Evolutionary conservation across 37 sponge, comb jelly and placozoan species (phyloP), one percentile per base, ranked within the genome.

Genomic region (Aphrocallistes beatrix): DNA sequence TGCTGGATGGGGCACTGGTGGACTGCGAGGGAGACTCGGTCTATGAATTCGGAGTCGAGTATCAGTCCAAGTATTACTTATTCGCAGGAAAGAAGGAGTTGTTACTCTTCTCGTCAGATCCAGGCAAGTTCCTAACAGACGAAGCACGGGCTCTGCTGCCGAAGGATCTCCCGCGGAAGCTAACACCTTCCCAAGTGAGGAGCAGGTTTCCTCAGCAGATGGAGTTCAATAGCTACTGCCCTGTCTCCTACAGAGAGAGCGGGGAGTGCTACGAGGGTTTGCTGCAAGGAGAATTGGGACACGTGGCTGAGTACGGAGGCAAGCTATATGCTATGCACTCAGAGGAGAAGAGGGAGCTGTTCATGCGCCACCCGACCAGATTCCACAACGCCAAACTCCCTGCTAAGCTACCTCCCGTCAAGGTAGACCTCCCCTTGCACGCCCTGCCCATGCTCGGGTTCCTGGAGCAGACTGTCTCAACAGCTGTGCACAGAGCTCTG

Each of bases 391-490:
- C 84, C 13, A 82, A 21, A 0, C 85, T 95, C 0, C 98, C 98
- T 16, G 51, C 85, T 3, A 97, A 97, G 84, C 91, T 97, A 0
- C 98, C 98, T 45, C 98, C 98, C 37, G 40, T 91, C 1, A 88
- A 89, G 37, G 87, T 91, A 48, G 83, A 88, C 49, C 34, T 90
- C 37, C 83, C 89, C 30, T 83, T 94, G 21, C 87, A 84, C 30
- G 38, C 88, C 21, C 89, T 97, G 0, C 95, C 95, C 23, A 97
- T 97, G 89, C 89, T 97, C 8, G 98, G 98, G 83, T 97, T 93
- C 88, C 50, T 97, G 88, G 98, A 97, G 81, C 98, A 97, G 85
- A 87, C 91, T 6, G 93, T 92, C 6, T 92, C 98, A 32, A 87
- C 90, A 37, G 85, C 91, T 23, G 85, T 94, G 39, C 92, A 89